Conservation (phyloP, 1,140 invertebrate genomes). For the Popillia japonica region DNA sequence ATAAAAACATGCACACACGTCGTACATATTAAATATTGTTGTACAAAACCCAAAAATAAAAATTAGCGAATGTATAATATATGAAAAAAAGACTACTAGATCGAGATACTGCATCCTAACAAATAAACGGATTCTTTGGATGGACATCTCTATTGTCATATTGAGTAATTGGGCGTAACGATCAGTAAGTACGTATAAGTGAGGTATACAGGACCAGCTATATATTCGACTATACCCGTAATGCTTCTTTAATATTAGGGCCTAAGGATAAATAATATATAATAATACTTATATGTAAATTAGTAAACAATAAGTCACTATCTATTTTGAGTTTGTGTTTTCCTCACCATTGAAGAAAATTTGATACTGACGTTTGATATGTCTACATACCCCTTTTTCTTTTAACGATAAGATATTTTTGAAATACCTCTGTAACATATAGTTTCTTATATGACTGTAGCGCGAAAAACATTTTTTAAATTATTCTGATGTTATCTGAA, state of each 20-base stretch:
- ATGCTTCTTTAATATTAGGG: slow-evolving; percentile 48
- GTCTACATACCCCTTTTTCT: neutral
- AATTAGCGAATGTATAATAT: slow-evolving; percentile 1
- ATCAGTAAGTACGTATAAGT: slow-evolving; percentile 24
- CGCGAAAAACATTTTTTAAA: too few species aligned
- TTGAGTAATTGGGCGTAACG: neutral
- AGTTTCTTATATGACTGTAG: too few species aligned
- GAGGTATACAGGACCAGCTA: slow-evolving; percentile 30
- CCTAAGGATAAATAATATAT: slow-evolving; percentile 37
- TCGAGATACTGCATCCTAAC: neutral
- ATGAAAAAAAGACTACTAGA: neutral
- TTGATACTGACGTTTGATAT: slow-evolving; percentile 14
- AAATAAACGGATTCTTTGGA: neutral
- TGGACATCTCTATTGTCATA: neutral
- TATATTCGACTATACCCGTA: slow-evolving; percentile 28
- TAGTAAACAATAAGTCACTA: slow-evolving; percentile 25
- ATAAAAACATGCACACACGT: slow-evolving; percentile 20
- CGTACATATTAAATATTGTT: neutral
- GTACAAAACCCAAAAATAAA: neutral
- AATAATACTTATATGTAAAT: neutral
- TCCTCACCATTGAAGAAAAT: slow-evolving; percentile 15
- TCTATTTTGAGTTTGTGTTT: slow-evolving; percentile 18
- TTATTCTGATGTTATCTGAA: too few species aligned
- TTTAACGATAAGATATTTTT: too few species aligned
- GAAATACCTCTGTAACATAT: too few species aligned